phyloP scores from a whole-genome alignment of 2,797 vertebrate species.

The Euthynnus affinis region DNA sequence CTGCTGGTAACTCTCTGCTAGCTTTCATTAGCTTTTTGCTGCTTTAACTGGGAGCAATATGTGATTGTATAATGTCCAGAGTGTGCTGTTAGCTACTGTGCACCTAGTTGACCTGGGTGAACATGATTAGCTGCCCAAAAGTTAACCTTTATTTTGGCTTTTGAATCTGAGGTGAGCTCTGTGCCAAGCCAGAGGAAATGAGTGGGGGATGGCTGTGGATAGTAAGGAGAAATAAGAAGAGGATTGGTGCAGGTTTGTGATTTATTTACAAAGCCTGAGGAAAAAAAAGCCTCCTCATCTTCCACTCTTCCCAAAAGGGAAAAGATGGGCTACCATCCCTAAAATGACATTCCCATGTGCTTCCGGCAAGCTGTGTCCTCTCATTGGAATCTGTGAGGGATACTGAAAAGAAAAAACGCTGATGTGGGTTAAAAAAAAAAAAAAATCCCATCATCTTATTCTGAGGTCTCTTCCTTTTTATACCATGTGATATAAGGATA shows the following conservation, averaged over 20 bases:
- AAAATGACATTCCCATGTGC: conserved; percentile 76
- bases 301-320: conserved; percentile 39
- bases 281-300: conserved; percentile 31
- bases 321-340: conserved; percentile 51
- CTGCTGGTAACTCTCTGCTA: not conserved
- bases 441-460: conserved; percentile 22
- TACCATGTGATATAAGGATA: not conserved
- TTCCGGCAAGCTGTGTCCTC: conserved; percentile 44
- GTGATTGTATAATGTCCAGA: not conserved
- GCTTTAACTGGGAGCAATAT: not conserved
- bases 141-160: conserved; percentile 66
- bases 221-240: conserved; percentile 54
- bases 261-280: conserved; percentile 56
- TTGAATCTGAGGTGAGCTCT: conserved; percentile 8
- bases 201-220: conserved; percentile 29
- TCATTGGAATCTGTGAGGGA: conserved; percentile 40
- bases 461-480: conserved; percentile 19
- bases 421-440: conserved; percentile 10
- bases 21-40: conserved; percentile 2
- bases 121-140: conserved; percentile 30
- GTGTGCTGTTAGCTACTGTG: conserved; percentile 11
- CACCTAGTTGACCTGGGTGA: conserved; percentile 24
- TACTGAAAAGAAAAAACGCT: conserved; percentile 23
- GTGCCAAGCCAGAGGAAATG: conserved; percentile 63
- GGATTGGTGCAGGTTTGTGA: conserved; percentile 58